Base-by-base conservation (phyloP, 2,113 vertebrate species). In the Bubo blakistoni region DNA sequence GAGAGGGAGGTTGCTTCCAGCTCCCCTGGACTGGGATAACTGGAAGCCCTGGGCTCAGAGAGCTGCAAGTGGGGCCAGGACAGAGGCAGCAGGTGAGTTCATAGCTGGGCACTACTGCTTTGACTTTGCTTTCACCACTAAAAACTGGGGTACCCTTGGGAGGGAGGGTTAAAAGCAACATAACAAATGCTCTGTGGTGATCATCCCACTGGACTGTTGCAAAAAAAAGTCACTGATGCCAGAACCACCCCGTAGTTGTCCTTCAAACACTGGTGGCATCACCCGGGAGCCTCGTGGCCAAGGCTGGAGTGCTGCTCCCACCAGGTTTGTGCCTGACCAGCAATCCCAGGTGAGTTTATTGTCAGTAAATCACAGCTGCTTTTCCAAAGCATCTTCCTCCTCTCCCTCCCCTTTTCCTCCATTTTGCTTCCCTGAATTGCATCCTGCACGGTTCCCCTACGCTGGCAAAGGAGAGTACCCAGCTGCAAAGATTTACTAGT, bases 191-290 rank as follows among this genome's bases (percentile, higher is more conserved):
- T 70, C 11, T 76, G 21, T 27, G 49, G 8, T 65, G 46, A 38
- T 40, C 21, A 58, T 22, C 25, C 51, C 2, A 0, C 32, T 40
- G 51, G 21, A 7, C 36, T 51, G 13, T 16, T 47, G n/a, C 46
- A 92, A 59, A 51, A 46, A 40, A n/a, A 55, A 69, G 22, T 32
- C 20, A 36, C 32, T 1, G 1, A 3, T 1, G 5, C 49, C 74
- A 74, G 42, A 58, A 78, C 6, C 1, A 1, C 14, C n/a, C 12
- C 0, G 0, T 5, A 54, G 32, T 5, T 86, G 40, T 84, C 51
- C 57, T 59, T 63, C 55, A 44, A 61, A 30, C 5, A 2, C 55
- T 18, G 49, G 21, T 73, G 55, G 66, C 58, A 66, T 49, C 13
- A 40, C 66, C 62, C 21, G 30, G 8, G 44, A 88, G 20, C 69